Percentiles rank a stretch among this genome's conserved stretches.
Conservation (phyloP, 1,140 invertebrate genomes). For the Armadillidium nasatum region DNA sequence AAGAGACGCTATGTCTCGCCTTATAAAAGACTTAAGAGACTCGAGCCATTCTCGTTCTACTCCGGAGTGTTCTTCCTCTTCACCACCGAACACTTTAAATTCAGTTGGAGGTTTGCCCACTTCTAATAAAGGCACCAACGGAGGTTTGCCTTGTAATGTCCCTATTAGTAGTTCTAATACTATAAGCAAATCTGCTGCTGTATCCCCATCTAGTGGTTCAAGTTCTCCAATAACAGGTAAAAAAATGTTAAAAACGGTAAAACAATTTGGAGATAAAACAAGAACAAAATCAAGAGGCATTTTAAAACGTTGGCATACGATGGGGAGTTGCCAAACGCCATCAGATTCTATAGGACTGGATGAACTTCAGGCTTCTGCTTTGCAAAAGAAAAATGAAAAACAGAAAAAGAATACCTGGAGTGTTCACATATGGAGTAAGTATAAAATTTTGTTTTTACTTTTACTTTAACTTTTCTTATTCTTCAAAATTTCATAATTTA, state of each 20-base stretch:
- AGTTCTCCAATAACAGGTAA: constrained; percentile 41
- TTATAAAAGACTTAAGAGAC: background rate
- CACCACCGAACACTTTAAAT: background rate
- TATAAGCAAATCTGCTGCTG: background rate
- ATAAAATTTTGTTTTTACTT: background rate
- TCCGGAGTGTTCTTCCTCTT: background rate
- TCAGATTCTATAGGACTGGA: constrained; percentile 26
- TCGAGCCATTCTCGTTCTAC: background rate
- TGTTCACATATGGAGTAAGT: constrained; percentile 43
- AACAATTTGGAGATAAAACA: constrained; percentile 39
- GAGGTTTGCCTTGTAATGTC: background rate
- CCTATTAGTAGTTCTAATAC: background rate
- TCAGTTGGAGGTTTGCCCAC: background rate
- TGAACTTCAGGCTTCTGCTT: background rate
- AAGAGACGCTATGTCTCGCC: background rate
- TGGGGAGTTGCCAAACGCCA: constrained; percentile 40
- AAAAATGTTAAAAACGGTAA: constrained; percentile 40
- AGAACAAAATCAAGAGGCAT: constrained; percentile 40
- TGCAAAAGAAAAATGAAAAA: background rate
- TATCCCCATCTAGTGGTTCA: constrained; percentile 14
- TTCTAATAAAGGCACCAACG: background rate
- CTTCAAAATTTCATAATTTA: too few species aligned
- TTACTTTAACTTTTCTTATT: too few species aligned
- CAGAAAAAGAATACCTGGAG: constrained; percentile 42
- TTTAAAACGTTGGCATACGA: constrained; percentile 43